These are phyloP conservation scores for Caranx ignobilis DNA, from an alignment of 2,113 vertebrate genomes.

Conservation along the genomic window DNA sequence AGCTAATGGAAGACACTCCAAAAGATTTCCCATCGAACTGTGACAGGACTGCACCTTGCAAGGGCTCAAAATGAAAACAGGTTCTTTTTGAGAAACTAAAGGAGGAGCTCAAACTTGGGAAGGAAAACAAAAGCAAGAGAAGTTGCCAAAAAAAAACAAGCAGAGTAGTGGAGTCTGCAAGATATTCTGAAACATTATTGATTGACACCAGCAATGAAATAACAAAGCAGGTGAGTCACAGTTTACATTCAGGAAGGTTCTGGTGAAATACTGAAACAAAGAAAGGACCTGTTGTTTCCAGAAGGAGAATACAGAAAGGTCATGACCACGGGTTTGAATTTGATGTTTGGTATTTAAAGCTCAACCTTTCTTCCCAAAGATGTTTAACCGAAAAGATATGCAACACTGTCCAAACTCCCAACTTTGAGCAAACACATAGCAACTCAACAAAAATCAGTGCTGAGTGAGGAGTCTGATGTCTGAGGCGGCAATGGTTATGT, in stretches of 20 bases:
- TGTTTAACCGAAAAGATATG: neutral
- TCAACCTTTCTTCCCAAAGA: neutral
- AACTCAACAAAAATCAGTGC: constrained; percentile 12
- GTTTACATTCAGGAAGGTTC: neutral
- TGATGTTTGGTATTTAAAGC: neutral
- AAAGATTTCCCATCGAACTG: neutral
- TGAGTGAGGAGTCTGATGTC: neutral
- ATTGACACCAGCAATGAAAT: neutral
- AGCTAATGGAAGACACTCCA: too few relatives aligned
- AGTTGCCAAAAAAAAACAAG: neutral
- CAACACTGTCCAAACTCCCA: neutral
- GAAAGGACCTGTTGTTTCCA: neutral
- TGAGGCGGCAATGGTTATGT: neutral
- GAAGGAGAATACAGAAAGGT: constrained; percentile 2
- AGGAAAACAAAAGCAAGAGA: neutral
- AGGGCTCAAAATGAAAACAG: neutral
- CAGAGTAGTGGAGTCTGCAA: neutral
- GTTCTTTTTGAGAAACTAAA: neutral
- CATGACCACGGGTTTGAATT: neutral
- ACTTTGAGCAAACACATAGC: constrained; percentile 16
- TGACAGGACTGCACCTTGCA: neutral
- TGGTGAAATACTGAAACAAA: neutral
- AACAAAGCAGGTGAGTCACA: neutral
- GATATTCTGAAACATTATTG: neutral
- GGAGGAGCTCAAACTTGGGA: neutral